phyloP scores from a whole-genome alignment of 2,888 invertebrate species.

The Hartigia nigra region DNA sequence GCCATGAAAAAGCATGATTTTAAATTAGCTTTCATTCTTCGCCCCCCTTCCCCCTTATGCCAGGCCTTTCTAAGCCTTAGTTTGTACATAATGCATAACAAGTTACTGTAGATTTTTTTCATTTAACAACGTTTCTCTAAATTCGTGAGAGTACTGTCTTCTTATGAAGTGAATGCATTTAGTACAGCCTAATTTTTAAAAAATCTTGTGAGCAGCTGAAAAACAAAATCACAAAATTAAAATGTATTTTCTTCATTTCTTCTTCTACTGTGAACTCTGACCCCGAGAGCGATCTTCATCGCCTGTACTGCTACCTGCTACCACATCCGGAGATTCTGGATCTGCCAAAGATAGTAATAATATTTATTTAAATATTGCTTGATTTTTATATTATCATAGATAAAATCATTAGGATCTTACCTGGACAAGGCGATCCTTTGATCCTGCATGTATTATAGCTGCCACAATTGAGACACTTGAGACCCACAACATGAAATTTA shows the following conservation, averaged over 20 bases:
- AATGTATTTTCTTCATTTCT: background rate
- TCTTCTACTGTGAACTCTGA: background rate
- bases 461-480: constrained; percentile 88
- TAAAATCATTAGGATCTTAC: constrained; percentile 31
- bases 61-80: background rate
- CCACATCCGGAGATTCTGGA: constrained; percentile 49
- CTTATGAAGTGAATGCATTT: background rate
- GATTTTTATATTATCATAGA: background rate
- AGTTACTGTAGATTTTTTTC: background rate
- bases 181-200: background rate
- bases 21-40: background rate
- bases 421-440: constrained; percentile 71
- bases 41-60: background rate
- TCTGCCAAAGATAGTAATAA: constrained; percentile 34
- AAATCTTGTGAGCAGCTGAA: background rate
- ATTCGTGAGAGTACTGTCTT: background rate
- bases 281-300: constrained; percentile 46
- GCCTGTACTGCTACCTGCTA: constrained; percentile 48
- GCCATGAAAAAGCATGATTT: background rate
- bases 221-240: background rate
- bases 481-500: constrained; percentile 87
- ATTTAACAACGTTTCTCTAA: background rate
- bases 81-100: background rate
- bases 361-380: background rate
- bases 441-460: constrained; percentile 91